Conservation (phyloP, 2,797 vertebrate species). For the Malurus splendens region DNA sequence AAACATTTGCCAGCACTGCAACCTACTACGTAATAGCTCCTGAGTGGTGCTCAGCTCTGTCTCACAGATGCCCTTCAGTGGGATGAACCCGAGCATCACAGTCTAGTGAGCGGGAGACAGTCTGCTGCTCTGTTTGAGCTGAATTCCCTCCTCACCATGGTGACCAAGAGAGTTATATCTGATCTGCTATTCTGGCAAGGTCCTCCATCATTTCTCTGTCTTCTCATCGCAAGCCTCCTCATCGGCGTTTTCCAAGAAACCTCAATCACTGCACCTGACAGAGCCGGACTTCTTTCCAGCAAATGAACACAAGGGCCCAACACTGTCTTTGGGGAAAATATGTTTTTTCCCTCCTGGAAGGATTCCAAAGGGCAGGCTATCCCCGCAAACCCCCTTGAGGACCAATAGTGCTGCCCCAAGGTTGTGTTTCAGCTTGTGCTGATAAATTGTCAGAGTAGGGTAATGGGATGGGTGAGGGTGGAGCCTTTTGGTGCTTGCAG, state of each 20-base stretch:
- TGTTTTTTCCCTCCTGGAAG: background rate
- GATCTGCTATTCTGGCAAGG: slow-evolving; percentile 33
- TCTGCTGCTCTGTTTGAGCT: slow-evolving; percentile 37
- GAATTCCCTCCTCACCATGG: slow-evolving; percentile 40
- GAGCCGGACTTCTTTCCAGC: background rate
- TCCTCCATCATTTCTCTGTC: slow-evolving; percentile 1
- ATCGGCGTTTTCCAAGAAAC: slow-evolving; percentile 49
- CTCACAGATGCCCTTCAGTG: slow-evolving; percentile 28
- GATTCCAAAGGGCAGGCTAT: background rate
- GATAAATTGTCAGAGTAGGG: background rate
- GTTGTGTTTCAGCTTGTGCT: background rate
- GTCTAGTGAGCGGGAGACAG: slow-evolving; percentile 25
- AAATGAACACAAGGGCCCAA: background rate
- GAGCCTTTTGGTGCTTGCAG: background rate
- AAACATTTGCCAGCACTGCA: slow-evolving; percentile 33
- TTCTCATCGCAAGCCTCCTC: slow-evolving; percentile 13
- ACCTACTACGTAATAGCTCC: background rate
- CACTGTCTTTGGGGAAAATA: background rate
- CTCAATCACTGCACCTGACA: slow-evolving; percentile 36
- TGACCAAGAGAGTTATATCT: slow-evolving; percentile 33
- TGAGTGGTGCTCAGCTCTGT: slow-evolving; percentile 3
- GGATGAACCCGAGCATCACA: slow-evolving; percentile 37
- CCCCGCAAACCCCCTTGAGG: background rate
- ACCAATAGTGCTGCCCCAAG: background rate
- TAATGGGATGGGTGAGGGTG: background rate